These are phyloP conservation scores for Peromyscus maniculatus DNA, from an alignment of 2,113 vertebrate species.

Conservation along the genomic window DNA sequence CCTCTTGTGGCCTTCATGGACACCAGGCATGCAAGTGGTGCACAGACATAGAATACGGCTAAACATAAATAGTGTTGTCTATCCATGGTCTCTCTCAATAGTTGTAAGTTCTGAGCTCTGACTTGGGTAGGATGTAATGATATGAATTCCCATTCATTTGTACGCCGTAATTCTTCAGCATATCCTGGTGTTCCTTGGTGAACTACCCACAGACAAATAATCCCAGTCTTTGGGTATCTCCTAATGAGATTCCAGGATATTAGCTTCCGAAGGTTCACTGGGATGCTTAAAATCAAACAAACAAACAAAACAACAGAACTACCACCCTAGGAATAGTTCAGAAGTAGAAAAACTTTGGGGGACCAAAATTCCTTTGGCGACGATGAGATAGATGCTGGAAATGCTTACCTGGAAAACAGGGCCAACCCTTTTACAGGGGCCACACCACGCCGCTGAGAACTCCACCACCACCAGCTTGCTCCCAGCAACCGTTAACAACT, in stretches of 20 bases:
- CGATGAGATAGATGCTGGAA: neutral
- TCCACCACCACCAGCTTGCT: constrained; percentile 90
- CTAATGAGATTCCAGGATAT: constrained; percentile 5
- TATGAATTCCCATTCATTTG: constrained; percentile 8
- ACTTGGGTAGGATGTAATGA: constrained; percentile 15
- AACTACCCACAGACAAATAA: neutral
- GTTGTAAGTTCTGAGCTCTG: constrained; percentile 15
- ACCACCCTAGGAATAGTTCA: neutral
- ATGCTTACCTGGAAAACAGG: constrained; percentile 86
- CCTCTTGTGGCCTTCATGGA: neutral
- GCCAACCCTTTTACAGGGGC: constrained; percentile 85
- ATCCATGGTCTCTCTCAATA: neutral
- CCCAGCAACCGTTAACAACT: constrained; percentile 82
- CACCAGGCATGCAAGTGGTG: neutral
- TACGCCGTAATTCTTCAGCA: neutral
- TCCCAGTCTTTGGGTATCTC: neutral
- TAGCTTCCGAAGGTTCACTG: neutral
- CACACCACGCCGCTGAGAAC: constrained; percentile 92
- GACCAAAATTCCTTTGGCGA: constrained; percentile 17
- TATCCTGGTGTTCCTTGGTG: neutral
- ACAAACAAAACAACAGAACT: neutral
- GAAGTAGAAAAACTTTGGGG: neutral
- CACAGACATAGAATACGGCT: neutral
- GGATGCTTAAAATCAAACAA: neutral
- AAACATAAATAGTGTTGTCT: neutral